phyloP scores from a whole-genome alignment of 2,888 invertebrate genomes.

The Trichopoda pennipes region DNA sequence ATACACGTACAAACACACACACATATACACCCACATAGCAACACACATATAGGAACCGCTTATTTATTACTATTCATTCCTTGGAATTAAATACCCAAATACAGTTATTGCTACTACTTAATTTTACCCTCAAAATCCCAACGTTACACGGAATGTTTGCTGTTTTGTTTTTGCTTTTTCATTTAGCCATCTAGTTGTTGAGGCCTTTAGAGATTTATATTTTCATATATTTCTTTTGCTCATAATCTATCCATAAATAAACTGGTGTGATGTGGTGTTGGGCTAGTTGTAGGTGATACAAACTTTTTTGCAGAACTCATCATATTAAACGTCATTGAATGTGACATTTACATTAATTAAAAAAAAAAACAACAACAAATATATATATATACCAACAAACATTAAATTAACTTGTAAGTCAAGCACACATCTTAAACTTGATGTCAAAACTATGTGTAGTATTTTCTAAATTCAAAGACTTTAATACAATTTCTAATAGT shows the following conservation, averaged over 20 bases:
- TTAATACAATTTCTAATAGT: no score
- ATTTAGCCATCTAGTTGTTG: conserved; percentile 59
- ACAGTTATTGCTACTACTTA: conserved; percentile 12
- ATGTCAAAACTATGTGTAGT: no score
- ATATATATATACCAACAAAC: no score
- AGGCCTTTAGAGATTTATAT: conserved; percentile 77
- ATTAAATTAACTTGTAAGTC: no score
- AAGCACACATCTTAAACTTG: no score
- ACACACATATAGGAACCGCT: no score
- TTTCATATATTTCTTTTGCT: conserved; percentile 29
- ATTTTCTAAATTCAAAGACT: no score
- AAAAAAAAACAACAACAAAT: conserved; percentile 65
- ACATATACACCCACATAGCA: no score
- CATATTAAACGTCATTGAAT: conserved; percentile 75
- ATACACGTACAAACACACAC: no score
- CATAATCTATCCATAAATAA: conserved; percentile 66
- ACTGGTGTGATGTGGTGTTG: conserved; percentile 44
- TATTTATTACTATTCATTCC: conserved; percentile 34
- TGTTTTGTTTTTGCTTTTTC: conserved; percentile 11
- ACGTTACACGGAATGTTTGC: conserved; percentile 32
- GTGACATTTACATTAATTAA: conserved; percentile 76
- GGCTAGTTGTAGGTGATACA: conserved; percentile 25
- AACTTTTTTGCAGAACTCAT: conserved; percentile 58
- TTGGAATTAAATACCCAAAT: conserved; percentile 8
- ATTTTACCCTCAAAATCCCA: conserved; percentile 6